These are phyloP conservation scores for Herpailurus yagouaroundi DNA, from an alignment of 2,113 vertebrate genomes.

Conservation along the genomic window DNA sequence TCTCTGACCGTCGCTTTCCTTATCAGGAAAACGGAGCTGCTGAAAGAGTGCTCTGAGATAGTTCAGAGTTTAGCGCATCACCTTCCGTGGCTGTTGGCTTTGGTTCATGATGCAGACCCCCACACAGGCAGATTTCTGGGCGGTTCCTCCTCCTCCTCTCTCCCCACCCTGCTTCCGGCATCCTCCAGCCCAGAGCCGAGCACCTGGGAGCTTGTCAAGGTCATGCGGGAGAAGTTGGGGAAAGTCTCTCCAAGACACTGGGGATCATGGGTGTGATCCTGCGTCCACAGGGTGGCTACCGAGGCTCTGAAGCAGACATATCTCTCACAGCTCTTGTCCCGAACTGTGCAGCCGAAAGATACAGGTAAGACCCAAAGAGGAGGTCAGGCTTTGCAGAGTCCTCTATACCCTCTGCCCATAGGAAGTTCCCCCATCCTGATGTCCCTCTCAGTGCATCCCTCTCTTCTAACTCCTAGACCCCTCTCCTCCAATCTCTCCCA, in stretches of 20 bases:
- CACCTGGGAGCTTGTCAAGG: not conserved
- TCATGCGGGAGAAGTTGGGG: not conserved
- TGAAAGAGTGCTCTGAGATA: not conserved
- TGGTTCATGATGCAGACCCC: not conserved
- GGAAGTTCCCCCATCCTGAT: not conserved
- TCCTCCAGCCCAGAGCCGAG: not conserved
- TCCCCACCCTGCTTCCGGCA: not conserved
- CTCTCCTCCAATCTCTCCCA: not conserved
- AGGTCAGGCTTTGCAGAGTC: not conserved
- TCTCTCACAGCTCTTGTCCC: conserved; percentile 88
- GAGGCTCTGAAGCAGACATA: conserved; percentile 74
- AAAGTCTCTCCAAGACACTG: not conserved
- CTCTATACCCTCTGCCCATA: not conserved
- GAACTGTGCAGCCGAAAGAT: conserved; percentile 61
- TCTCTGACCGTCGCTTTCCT: not conserved
- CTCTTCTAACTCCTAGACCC: not conserved
- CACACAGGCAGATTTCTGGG: not conserved
- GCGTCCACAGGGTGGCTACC: conserved; percentile 80
- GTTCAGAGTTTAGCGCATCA: not conserved
- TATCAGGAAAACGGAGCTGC: not conserved
- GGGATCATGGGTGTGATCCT: not conserved
- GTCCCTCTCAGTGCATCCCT: not conserved
- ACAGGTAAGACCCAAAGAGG: not conserved
- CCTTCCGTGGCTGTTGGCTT: not conserved
- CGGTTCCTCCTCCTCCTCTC: not conserved